Evolutionary conservation across 2,113 vertebrate genomes (phyloP).

Genomic region (Anoura caudifer): DNA sequence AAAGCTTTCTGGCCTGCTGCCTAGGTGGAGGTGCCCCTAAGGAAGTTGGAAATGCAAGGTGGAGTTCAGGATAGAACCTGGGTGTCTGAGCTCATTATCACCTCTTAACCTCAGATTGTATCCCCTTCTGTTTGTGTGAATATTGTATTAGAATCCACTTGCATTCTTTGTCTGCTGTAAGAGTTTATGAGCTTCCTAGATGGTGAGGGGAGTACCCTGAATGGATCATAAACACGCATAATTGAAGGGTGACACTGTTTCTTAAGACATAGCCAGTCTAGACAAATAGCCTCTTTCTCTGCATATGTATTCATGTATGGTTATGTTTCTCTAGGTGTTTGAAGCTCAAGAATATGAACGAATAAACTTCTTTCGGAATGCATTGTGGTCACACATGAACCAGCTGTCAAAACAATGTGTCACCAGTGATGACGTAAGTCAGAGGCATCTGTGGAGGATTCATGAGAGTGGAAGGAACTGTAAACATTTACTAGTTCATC

Average conservation of each 20-base stretch:
- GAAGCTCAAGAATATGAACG: slow-evolving; percentile 91
- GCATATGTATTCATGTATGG: not conserved
- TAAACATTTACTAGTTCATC: not conserved
- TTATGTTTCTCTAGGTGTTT: slow-evolving; percentile 83
- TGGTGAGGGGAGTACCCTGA: not conserved
- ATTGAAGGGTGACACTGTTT: not conserved
- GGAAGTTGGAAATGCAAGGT: not conserved
- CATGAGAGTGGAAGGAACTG: not conserved
- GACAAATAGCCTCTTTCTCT: not conserved
- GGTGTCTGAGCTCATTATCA: not conserved
- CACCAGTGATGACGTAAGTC: slow-evolving; percentile 88
- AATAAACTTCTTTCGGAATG: slow-evolving; percentile 89
- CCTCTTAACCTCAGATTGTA: not conserved
- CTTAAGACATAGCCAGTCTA: not conserved
- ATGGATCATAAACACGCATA: not conserved
- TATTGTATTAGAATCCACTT: not conserved
- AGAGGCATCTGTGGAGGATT: not conserved
- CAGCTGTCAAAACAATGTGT: slow-evolving; percentile 95
- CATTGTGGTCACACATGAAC: slow-evolving; percentile 94
- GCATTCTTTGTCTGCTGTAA: not conserved
- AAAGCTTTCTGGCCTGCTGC: not conserved
- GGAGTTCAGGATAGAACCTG: not conserved
- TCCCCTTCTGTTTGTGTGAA: not conserved
- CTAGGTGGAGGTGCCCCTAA: not conserved
- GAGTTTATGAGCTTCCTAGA: not conserved